phyloP scores from a whole-genome alignment of 2,113 vertebrate genomes.

The Cryptoleucopteryx plumbea region DNA sequence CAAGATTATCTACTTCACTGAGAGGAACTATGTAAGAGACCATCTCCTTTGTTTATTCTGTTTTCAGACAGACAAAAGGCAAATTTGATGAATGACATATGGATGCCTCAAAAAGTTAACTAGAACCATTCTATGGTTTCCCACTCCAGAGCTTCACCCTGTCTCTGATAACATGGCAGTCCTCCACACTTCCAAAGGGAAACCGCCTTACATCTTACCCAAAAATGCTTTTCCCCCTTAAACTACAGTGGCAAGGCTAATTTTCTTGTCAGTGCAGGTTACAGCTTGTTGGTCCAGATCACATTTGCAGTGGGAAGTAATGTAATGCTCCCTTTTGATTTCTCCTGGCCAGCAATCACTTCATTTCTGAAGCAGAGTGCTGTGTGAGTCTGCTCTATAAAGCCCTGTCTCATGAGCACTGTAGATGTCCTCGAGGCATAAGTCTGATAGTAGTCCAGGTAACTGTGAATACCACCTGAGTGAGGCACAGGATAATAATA shows the following conservation, averaged over 20 bases:
- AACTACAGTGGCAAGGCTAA: not conserved
- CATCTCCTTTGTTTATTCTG: conserved; percentile 36
- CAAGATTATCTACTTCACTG: conserved; percentile 27
- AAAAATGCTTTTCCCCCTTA: not conserved
- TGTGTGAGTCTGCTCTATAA: conserved; percentile 33
- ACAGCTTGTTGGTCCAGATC: conserved; percentile 31
- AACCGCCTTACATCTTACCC: not conserved
- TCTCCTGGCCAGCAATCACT: conserved; percentile 25
- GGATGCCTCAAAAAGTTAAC: conserved; percentile 13
- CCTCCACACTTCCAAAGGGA: not conserved
- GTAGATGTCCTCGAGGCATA: conserved; percentile 23
- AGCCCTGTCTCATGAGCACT: conserved; percentile 22
- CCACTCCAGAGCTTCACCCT: not conserved
- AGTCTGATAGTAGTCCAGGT: conserved; percentile 19
- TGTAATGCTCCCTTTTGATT: conserved; percentile 42
- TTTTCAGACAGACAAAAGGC: conserved; percentile 36
- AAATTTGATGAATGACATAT: conserved; percentile 8
- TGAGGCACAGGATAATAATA: conserved; percentile 12
- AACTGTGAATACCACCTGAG: conserved; percentile 7
- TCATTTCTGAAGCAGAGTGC: conserved; percentile 26
- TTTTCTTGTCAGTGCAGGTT: conserved; percentile 23
- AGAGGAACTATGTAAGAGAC: not conserved
- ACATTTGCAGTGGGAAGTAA: conserved; percentile 26
- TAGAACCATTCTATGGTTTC: not conserved
- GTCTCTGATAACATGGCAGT: not conserved